Conservation (phyloP, 2,113 vertebrate species). For the Archilochus colubris region DNA sequence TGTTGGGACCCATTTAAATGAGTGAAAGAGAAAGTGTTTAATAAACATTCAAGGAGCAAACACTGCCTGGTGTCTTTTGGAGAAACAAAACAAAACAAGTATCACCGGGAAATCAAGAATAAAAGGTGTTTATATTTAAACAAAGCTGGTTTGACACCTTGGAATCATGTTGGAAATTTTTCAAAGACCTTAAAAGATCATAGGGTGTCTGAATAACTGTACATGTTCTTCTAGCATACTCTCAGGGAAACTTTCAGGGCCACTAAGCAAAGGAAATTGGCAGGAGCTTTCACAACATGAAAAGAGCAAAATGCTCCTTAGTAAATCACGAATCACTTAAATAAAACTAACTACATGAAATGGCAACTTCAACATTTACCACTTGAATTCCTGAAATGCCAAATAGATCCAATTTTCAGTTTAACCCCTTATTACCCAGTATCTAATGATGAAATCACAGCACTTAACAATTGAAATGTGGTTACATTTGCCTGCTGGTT, state of each 20-base stretch:
- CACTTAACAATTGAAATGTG: not conserved
- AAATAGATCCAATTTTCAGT: not conserved
- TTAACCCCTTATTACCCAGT: not conserved
- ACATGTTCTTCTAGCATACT: not conserved
- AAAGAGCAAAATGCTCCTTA: not conserved
- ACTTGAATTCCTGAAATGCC: not conserved
- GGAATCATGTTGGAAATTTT: constrained; percentile 41
- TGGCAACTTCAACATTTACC: not conserved
- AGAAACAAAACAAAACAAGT: not conserved
- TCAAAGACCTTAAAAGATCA: not conserved
- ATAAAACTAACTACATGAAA: not conserved
- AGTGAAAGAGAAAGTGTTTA: not conserved
- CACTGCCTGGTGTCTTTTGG: not conserved
- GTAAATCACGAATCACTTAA: not conserved
- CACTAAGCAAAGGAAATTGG: constrained; percentile 2
- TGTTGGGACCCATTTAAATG: not conserved
- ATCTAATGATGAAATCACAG: not conserved
- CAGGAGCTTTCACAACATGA: not conserved
- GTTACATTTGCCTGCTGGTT: not conserved
- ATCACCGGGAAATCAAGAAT: not conserved
- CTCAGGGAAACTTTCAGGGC: constrained; percentile 11
- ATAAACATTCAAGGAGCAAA: not conserved
- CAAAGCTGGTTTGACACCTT: constrained; percentile 7
- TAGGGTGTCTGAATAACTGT: not conserved
- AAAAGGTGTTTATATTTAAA: not conserved